Percentiles rank a stretch among this genome's conserved stretches.
Evolutionary conservation across 2,113 vertebrate genomes (phyloP).

Genomic region (Ia io): DNA sequence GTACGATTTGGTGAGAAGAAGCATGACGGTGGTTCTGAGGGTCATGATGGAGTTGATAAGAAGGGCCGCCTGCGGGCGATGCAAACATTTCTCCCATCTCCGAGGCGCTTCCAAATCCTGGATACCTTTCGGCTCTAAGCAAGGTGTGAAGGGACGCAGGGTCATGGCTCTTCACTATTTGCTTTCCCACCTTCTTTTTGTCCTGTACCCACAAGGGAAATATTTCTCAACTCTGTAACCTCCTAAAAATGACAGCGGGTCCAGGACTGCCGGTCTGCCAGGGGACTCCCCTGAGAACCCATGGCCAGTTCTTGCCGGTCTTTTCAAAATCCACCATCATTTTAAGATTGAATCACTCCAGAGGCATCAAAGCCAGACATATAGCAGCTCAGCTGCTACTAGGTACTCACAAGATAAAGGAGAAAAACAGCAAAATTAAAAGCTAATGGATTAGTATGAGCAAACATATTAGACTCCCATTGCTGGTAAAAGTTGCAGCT

Average conservation of each 20-base stretch:
- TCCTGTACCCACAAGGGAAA: conserved; percentile 44
- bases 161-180: neutral
- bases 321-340: conserved; percentile 51
- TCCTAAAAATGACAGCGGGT: conserved; percentile 61
- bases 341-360: conserved; percentile 52
- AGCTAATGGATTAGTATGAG: neutral
- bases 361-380: conserved; percentile 13
- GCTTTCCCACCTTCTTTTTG: conserved; percentile 35
- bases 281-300: conserved; percentile 3
- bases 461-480: neutral
- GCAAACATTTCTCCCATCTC: neutral
- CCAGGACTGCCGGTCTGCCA: conserved; percentile 47
- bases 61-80: neutral
- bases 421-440: conserved; percentile 46
- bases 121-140: neutral
- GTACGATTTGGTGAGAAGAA: neutral
- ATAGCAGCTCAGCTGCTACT: neutral
- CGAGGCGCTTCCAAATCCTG: neutral
- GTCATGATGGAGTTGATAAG: neutral
- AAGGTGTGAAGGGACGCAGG: neutral
- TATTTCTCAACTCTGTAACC: conserved; percentile 41
- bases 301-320: neutral
- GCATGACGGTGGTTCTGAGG: neutral
- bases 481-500: neutral
- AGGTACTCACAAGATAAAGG: neutral